Conservation (phyloP, 2,797 vertebrate species). For the Natrix natrix region DNA sequence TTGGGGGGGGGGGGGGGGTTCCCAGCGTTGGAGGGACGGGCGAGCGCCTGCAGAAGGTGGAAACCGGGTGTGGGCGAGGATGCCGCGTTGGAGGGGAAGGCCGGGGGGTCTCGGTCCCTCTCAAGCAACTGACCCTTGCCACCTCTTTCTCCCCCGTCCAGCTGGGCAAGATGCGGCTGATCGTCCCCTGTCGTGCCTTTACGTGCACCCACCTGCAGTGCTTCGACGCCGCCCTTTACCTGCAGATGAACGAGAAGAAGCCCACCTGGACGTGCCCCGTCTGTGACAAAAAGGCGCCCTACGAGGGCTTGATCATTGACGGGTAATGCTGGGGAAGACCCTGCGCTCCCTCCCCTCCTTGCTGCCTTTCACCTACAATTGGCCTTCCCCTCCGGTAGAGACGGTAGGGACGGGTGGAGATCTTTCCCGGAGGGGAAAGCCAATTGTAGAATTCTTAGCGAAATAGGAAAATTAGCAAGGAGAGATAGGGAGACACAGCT, state of each 20-base stretch:
- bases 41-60: background rate
- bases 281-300: constrained; percentile 73
- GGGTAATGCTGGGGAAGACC: constrained; percentile 6
- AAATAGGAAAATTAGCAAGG: no score
- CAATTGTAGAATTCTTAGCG: no score
- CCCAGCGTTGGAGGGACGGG: background rate
- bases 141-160: constrained; percentile 6
- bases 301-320: constrained; percentile 48
- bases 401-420: no score
- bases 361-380: background rate
- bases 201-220: constrained; percentile 77
- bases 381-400: no score
- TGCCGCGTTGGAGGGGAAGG: background rate
- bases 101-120: background rate
- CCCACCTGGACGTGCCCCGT: constrained; percentile 77
- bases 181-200: constrained; percentile 69
- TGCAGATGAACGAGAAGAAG: constrained; percentile 79
- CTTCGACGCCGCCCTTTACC: constrained; percentile 74
- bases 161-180: constrained; percentile 76
- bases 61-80: background rate
- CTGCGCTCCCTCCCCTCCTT: background rate
- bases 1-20: fast-evolving
- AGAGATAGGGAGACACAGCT: no score
- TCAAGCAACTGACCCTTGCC: fast-evolving
- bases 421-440: no score